Base-by-base conservation (phyloP, 2,113 vertebrate genomes). In the Carettochelys insculpta region DNA sequence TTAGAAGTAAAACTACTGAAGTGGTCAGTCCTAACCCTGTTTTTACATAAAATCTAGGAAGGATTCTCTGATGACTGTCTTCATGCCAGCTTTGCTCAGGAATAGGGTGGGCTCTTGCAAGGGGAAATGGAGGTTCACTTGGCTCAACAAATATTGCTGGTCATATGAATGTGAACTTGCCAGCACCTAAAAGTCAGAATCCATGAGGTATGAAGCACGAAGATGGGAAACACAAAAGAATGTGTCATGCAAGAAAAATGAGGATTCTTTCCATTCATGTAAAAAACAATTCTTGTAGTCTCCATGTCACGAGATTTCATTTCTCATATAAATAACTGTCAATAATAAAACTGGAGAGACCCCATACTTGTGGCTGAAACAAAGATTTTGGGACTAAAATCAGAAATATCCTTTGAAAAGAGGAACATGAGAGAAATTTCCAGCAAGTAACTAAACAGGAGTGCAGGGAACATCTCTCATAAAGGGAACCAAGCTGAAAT, bases 1-100 rank as follows among this genome's bases (percentile, higher is more conserved):
- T 56, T 58, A 83, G 80, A 34, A 91, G 88, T 81, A 78, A 95
- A 92, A 92, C 73, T 50, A 50, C 34, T 85, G 20, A 91, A 83
- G 75, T 50, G 34, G 88, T 61, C 78, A 92, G 73, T n/a, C 77
- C 76, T 31, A 92, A 81, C 43, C 65, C 56, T 1, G 3, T 84
- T 89, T 47, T 78, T 84, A 73, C 84, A 54, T 82, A 81, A 95
- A 91, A 68, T 31, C 86, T 75, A 93, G 47, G 38, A 0, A 0
- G 87, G 52, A 77, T 89, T 61, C 81, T 82, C n/a, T 48, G 86
- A 86, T 65, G 76, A 89, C 41, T 79, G 87, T 38, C 86, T 87
- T 50, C 0, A 2, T 29, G 81, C 6, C 75, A 83, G 34, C 47
- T 41, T 77, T 79, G 31, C n/a, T 88, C 77, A 88, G 79, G 65